Percentiles rank a stretch among this genome's conserved stretches.
Conservation (phyloP, 2,888 invertebrate genomes). For the Sympetrum striolatum region DNA sequence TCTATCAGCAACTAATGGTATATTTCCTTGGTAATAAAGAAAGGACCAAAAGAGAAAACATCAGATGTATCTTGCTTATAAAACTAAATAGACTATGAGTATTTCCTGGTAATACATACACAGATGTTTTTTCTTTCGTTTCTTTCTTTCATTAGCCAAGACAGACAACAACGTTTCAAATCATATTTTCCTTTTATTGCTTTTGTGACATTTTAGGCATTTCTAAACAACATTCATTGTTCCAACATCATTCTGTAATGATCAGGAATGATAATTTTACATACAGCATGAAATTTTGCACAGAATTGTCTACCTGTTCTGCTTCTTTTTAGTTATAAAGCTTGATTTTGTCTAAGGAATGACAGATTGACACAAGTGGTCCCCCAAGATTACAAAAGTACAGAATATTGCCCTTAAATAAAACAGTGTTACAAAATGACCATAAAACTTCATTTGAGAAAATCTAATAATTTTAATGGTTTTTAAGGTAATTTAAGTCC, state of each 20-base stretch:
- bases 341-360: background rate
- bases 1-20: too few species aligned
- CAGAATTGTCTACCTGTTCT: background rate
- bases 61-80: too few species aligned
- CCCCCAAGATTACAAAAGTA: constrained; percentile 23
- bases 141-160: too few species aligned
- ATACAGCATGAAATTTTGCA: constrained; percentile 5
- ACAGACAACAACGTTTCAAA: background rate
- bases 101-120: too few species aligned
- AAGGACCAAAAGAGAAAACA: too few species aligned
- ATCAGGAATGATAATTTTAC: background rate
- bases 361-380: constrained; percentile 15
- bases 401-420: background rate
- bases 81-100: too few species aligned
- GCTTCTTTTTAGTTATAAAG: background rate
- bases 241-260: background rate
- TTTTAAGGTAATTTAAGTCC: too few species aligned
- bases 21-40: too few species aligned
- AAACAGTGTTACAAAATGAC: background rate
- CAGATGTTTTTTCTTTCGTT: too few species aligned
- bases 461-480: background rate
- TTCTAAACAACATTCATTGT: constrained; percentile 16
- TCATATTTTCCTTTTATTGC: constrained; percentile 4
- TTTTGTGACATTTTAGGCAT: background rate
- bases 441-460: background rate